Conservation (phyloP, 2,888 invertebrate genomes). For the Gymnoscelis rufifasciata region DNA sequence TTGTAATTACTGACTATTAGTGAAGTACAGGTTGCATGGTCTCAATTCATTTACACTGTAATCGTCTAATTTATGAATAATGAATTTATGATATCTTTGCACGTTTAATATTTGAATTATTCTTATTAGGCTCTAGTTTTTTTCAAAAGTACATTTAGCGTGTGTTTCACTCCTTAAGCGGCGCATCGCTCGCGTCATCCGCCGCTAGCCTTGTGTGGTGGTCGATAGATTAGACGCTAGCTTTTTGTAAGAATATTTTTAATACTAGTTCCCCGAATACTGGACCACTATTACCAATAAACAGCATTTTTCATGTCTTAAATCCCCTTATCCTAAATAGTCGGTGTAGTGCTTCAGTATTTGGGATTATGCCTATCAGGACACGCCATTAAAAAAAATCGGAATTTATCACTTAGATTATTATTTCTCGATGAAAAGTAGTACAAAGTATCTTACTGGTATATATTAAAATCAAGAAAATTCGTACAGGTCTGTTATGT, state of each 20-base stretch:
- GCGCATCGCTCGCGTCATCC: conserved; percentile 38
- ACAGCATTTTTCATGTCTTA: no score
- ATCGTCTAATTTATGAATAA: conserved; percentile 38
- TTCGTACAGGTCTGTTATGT: conserved; percentile 38
- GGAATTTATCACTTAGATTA: conserved; percentile 16
- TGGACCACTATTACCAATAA: no score
- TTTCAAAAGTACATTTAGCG: conserved; percentile 34
- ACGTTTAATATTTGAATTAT: conserved; percentile 29
- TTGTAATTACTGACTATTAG: conserved; percentile 32
- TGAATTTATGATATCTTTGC: conserved; percentile 34
- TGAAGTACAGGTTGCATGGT: conserved; percentile 49
- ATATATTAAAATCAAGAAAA: conserved; percentile 42
- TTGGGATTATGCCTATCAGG: conserved; percentile 14
- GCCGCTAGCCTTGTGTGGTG: conserved; percentile 30
- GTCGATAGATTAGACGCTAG: conserved; percentile 25
- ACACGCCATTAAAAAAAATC: conserved; percentile 15
- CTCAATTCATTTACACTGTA: conserved; percentile 40
- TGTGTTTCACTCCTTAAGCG: conserved; percentile 18
- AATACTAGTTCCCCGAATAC: background rate
- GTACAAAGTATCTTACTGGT: conserved; percentile 47
- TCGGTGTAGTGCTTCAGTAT: background rate
- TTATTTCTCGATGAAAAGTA: conserved; percentile 39
- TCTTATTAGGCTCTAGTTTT: conserved; percentile 33
- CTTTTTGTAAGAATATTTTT: conserved; percentile 8
- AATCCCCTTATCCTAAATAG: no score